Conservation (phyloP, 2,888 invertebrate species). For the Drosophila picticornis region DNA sequence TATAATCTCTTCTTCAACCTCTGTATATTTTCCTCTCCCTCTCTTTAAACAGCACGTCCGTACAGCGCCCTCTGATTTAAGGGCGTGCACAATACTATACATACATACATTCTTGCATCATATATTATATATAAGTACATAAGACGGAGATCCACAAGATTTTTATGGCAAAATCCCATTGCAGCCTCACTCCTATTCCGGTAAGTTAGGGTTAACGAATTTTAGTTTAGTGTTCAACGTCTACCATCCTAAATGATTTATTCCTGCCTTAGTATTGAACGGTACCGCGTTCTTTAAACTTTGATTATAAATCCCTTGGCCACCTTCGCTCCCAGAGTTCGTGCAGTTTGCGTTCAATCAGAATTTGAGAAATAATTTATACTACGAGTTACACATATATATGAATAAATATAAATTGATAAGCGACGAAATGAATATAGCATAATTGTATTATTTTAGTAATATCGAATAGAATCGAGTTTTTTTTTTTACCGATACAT, state of each 20-base stretch:
- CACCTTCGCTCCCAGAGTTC: not conserved
- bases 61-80: not conserved
- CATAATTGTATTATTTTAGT: not conserved
- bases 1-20: no score
- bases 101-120: no score
- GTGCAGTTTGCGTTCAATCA: slow-evolving; percentile 15
- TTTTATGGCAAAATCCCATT: no score
- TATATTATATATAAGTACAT: no score
- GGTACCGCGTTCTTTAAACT: slow-evolving; percentile 7
- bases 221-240: no score
- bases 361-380: not conserved
- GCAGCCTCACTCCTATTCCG: no score
- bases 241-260: not conserved
- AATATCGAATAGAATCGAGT: not conserved
- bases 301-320: not conserved
- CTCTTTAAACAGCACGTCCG: not conserved
- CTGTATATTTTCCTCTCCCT: no score
- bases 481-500: not conserved
- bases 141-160: no score
- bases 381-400: not conserved
- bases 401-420: not conserved
- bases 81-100: not conserved
- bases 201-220: no score
- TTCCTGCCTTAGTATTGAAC: not conserved
- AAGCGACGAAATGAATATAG: not conserved